Evolutionary conservation across 1,140 invertebrate species (phyloP).

Genomic region (Piezodorus guildinii): DNA sequence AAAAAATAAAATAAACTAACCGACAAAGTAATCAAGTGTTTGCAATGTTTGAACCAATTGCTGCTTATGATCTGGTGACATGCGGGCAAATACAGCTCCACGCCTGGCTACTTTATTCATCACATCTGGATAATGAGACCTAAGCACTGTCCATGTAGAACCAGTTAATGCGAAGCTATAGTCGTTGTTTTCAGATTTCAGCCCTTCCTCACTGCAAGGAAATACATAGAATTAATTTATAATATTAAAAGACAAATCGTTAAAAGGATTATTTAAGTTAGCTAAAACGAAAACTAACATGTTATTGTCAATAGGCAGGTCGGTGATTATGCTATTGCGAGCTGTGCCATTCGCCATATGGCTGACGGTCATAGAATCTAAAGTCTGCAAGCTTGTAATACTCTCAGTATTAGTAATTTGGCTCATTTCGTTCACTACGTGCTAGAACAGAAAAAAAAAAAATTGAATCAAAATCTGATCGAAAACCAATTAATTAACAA

Average conservation of each 20-base stretch:
- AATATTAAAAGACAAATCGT: background rate
- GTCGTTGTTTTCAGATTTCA: constrained; percentile 17
- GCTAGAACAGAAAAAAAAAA: constrained; percentile 14
- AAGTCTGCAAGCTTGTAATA: constrained; percentile 25
- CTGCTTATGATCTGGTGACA: constrained; percentile 93
- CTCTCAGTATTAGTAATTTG: constrained; percentile 24
- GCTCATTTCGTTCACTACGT: constrained; percentile 16
- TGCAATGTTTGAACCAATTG: constrained; percentile 78
- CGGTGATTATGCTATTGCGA: constrained; percentile 25
- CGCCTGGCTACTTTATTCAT: constrained; percentile 53
- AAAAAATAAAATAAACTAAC: constrained; percentile 34
- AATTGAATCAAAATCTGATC: background rate
- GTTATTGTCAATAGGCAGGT: constrained; percentile 22
- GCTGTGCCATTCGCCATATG: constrained; percentile 24
- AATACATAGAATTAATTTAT: background rate
- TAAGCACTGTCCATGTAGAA: constrained; percentile 55
- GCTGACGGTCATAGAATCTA: constrained; percentile 22
- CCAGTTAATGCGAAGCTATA: constrained; percentile 49
- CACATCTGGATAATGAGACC: constrained; percentile 54
- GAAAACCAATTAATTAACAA: no score
- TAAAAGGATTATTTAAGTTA: no score
- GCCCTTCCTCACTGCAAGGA: background rate
- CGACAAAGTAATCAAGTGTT: constrained; percentile 65
- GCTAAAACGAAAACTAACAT: background rate
- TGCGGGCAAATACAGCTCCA: constrained; percentile 83